These are phyloP conservation scores for Stratiomys singularior DNA, from an alignment of 2,888 invertebrate genomes.

Conservation along the genomic window DNA sequence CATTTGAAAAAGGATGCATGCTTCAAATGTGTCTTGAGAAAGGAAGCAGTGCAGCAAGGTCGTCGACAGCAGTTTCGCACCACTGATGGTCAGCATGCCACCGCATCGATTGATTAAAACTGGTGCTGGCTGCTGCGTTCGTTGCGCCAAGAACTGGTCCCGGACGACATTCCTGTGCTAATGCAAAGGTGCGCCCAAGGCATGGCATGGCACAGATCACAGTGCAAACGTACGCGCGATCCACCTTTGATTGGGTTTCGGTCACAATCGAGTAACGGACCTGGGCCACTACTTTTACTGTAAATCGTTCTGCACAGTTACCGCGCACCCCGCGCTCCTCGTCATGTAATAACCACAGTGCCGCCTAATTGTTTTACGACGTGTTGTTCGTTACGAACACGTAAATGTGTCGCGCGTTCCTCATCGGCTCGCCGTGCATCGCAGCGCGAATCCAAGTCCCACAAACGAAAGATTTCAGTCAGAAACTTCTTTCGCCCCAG, in stretches of 20 bases:
- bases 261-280: conserved; percentile 30
- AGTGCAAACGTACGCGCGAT: neutral
- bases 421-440: neutral
- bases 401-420: neutral
- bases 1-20: no score
- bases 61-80: neutral
- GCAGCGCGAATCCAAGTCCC: neutral
- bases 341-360: neutral
- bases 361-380: neutral
- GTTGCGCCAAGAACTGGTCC: conserved; percentile 36
- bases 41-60: neutral
- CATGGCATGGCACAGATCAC: neutral
- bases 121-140: conserved; percentile 28
- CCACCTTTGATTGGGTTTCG: conserved; percentile 33
- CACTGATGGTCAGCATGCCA: conserved; percentile 28
- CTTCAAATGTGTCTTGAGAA: no score
- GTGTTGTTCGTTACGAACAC: neutral
- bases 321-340: neutral
- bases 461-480: neutral
- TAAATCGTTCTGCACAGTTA: conserved; percentile 25
- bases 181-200: conserved; percentile 32
- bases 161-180: conserved; percentile 34
- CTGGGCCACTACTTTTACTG: conserved; percentile 46
- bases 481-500: neutral
- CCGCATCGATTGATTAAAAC: conserved; percentile 34